These are phyloP conservation scores for Synodontis membranacea DNA, from an alignment of 2,113 vertebrate genomes.

Conservation along the genomic window DNA sequence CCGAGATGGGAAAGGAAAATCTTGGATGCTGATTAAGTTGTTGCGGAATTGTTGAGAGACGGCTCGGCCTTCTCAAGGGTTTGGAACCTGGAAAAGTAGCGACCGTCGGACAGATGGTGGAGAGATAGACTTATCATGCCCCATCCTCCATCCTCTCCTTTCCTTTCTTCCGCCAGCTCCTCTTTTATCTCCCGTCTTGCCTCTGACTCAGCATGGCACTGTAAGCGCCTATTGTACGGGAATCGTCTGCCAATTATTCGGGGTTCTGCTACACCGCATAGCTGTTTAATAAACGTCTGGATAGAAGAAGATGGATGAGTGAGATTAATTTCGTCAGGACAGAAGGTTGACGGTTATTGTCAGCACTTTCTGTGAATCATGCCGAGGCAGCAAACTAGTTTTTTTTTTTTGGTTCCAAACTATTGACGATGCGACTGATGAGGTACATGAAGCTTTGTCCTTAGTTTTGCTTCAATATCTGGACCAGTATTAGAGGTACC, in stretches of 20 bases:
- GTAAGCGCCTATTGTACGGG: background rate
- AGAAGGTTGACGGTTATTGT: constrained; percentile 64
- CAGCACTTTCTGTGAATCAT: constrained; percentile 49
- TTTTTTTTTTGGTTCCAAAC: constrained; percentile 25
- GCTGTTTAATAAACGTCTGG: constrained; percentile 46
- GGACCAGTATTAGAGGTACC: background rate
- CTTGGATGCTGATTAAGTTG: constrained; percentile 17
- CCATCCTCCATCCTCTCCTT: background rate
- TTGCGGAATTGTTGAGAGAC: constrained; percentile 17
- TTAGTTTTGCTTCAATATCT: background rate
- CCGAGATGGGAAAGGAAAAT: constrained; percentile 36
- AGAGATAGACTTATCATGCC: constrained; percentile 33
- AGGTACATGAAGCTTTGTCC: background rate
- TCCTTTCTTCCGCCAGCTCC: background rate
- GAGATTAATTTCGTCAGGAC: constrained; percentile 49
- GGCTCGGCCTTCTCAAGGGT: background rate
- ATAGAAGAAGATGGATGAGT: constrained; percentile 55
- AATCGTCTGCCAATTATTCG: constrained; percentile 28
- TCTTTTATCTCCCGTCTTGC: constrained; percentile 14
- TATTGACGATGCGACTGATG: background rate
- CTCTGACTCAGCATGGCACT: constrained; percentile 18
- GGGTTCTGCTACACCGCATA: constrained; percentile 8
- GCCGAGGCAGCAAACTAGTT: constrained; percentile 52
- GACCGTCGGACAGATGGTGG: constrained; percentile 20
- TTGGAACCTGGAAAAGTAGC: constrained; percentile 22